These are phyloP conservation scores for Piliocolobus tephrosceles DNA, from an alignment of 2,113 vertebrate genomes.

Conservation along the genomic window DNA sequence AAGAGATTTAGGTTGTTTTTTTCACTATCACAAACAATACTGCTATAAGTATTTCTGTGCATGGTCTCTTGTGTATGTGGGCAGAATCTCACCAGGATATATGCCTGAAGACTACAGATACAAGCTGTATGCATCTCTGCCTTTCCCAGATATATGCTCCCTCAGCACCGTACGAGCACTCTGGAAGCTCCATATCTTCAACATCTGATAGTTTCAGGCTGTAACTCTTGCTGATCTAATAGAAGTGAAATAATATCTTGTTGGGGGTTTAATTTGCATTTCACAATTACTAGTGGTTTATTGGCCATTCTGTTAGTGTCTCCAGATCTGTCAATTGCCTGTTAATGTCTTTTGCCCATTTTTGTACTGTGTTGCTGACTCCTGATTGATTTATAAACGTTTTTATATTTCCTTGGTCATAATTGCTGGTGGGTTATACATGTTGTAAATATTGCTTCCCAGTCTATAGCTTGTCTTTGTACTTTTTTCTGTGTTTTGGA, in stretches of 20 bases:
- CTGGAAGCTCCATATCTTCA: fast-evolving
- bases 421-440: fast-evolving
- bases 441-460: neutral
- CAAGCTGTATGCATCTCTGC: fast-evolving
- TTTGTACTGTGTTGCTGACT: neutral
- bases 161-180: neutral
- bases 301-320: neutral
- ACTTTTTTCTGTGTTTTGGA: neutral
- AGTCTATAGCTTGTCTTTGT: neutral
- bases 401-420: neutral
- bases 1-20: neutral
- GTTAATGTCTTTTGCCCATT: neutral
- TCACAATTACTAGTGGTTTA: neutral
- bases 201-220: neutral
- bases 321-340: neutral
- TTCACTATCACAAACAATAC: no score
- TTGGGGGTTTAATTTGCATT: neutral
- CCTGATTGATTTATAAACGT: neutral
- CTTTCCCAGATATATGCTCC: neutral
- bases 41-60: neutral
- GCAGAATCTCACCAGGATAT: neutral
- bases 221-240: neutral
- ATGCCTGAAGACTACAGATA: neutral
- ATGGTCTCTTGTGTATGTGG: neutral
- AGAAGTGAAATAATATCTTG: neutral